Base-by-base conservation (phyloP, 2,113 vertebrate species). In the Turnix velox region DNA sequence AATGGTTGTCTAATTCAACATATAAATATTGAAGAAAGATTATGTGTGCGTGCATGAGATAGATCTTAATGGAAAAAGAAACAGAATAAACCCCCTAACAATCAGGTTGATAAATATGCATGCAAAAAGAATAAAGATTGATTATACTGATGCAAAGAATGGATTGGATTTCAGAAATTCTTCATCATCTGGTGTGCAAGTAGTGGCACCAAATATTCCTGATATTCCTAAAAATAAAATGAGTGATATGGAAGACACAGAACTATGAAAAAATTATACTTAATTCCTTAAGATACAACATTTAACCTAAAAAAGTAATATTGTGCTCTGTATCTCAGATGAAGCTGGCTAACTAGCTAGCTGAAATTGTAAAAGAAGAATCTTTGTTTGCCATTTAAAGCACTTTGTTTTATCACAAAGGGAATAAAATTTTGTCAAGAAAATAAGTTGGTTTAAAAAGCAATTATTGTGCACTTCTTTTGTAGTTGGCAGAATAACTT, bases 401-500 rank as follows among this genome's bases (percentile, higher is more conserved):
- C 7, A 22, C 6, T 35, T 27, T 57, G 54, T 27, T 42, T 27
- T 76, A 43, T 87, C 35, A 19, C 18, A 40, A 94, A 68, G 22
- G 22, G 54, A 89, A 72, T 67, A 84, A 76, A 87, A 94, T 15
- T 66, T 76, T 54, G 55, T 0, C 2, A 93, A 78, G 52, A 55
- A 90, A 90, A 72, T 18, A 58, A 76, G 25, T 75, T 75, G 14
- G 9, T 55, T 55, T 75, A 39, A 31, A 74, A 73, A 79, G 19
- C n/a, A 88, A 63, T 37, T 48, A 74, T 59, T 62, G 19, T 58
- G 33, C 7, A 35, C 18, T 91, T 92, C 48, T 77, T 93, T 86
- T 95, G 78, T 95, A 86, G 83, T 61, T 96, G 68, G 25, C 73
- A 91, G 94, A 94, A 65, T 90, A 89, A 89, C 67, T 95, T 94